Conservation (phyloP, 2,797 vertebrate species). For the Tragopan temminckii region DNA sequence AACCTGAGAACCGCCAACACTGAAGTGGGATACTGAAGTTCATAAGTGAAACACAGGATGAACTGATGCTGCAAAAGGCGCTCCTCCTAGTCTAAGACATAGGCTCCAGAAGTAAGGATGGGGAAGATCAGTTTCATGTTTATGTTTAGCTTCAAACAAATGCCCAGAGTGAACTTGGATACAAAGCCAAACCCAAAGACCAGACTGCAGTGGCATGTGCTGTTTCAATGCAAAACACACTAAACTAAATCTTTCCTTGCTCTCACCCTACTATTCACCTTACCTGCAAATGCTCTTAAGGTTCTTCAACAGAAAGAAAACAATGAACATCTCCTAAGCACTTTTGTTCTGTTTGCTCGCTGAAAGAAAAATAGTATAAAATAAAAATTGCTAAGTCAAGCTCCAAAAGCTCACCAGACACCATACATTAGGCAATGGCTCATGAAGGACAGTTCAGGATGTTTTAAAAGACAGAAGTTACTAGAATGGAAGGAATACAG, state of each 20-base stretch:
- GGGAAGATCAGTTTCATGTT: conserved; percentile 17
- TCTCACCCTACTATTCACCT: background rate
- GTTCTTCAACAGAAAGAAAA: background rate
- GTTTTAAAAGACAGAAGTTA: background rate
- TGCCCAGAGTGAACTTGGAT: background rate
- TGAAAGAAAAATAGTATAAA: background rate
- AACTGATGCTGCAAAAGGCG: conserved; percentile 12
- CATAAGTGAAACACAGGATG: conserved; percentile 26
- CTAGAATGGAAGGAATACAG: background rate
- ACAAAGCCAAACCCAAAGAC: background rate
- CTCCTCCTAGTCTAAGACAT: background rate
- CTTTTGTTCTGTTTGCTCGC: background rate
- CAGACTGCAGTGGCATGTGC: background rate
- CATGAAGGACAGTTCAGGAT: background rate
- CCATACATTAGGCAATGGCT: background rate
- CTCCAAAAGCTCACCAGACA: background rate
- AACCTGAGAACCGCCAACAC: conserved; percentile 13
- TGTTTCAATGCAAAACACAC: background rate
- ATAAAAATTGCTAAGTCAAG: background rate
- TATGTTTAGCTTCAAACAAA: background rate
- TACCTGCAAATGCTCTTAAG: background rate
- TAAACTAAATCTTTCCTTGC: background rate
- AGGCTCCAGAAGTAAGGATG: background rate
- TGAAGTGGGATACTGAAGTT: background rate
- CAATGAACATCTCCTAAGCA: background rate